Percentiles rank a stretch among this genome's conserved stretches.
phyloP scores from a whole-genome alignment of 2,113 vertebrate species.

The Heliornis fulica region DNA sequence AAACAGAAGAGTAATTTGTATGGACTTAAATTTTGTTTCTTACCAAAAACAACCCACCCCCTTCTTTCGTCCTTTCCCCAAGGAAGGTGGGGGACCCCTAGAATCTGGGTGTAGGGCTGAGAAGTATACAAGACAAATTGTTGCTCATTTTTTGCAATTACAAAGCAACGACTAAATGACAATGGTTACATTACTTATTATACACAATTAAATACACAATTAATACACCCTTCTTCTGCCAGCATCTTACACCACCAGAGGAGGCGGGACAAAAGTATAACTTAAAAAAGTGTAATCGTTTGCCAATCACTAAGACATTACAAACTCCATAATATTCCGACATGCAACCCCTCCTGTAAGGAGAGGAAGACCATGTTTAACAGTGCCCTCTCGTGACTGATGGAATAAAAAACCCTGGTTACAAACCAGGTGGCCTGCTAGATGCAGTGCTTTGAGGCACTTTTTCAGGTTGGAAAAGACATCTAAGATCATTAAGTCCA shows the following conservation, averaged over 20 bases:
- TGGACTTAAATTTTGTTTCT: neutral
- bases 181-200: neutral
- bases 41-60: neutral
- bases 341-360: accelerated
- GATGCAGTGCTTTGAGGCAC: neutral
- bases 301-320: neutral
- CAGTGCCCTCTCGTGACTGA: neutral
- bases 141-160: neutral
- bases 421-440: neutral
- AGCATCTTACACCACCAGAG: neutral
- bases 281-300: neutral
- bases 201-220: neutral
- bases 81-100: neutral
- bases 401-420: neutral
- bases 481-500: too few species aligned
- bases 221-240: neutral
- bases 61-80: neutral
- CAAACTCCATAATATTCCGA: accelerated
- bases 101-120: neutral
- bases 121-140: neutral
- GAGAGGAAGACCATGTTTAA: neutral
- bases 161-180: neutral
- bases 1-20: neutral
- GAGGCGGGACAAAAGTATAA: neutral
- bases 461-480: too few species aligned